Evolutionary conservation across 2,888 invertebrate genomes (phyloP), one percentile per base, ranked within the genome.

Genomic region (Eupithecia dodoneata): DNA sequence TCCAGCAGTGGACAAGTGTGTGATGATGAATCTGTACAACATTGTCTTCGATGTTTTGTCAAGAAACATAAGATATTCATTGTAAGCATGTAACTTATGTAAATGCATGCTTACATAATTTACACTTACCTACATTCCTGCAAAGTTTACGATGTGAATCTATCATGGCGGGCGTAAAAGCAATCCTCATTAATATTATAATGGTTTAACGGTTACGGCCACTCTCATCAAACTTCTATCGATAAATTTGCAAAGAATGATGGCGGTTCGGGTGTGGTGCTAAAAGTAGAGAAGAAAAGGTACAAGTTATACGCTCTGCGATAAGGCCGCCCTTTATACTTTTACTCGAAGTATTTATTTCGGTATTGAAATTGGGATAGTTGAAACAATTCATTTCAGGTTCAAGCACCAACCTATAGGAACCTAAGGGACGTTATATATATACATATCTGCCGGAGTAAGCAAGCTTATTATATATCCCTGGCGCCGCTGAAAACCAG

Each of bases 101-200:
- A 9, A 63, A 63, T 63, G 30, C 63, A 30, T 30, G 47, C 47
- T 30, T 30, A 30, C 30, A 30, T 30, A 1, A 30, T 30, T 30
- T 30, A 30, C 30, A 30, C 30, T 47, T 47, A 4, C 52, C 4
- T 52, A 52, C 52, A 15, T 52, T 52, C 55, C 10, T 59, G 67
- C 49, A 71, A 15, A 52, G 71, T 71, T 52, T 67, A 52, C 10
- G 59, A 18, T 71, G 76, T 75, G 75, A 79, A 70, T 77, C 79
- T 72, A 73, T 63, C 30, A 30, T 30, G 30, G 63, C 30, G 59
- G 49, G 63, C 52, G 10, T 6, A 59, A n/a, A 44, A 66, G 71
- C 42, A 41, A 66, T 71, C 70, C 65, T 71, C 76, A 73, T 76
- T 66, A 76, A 73, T 73, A 76, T 55, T 49, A 73, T 73, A 72